A percentile compares a stretch with the other conserved stretches of the same genome.
These are phyloP conservation scores for Odontomachus brunneus DNA, from an alignment of 1,140 invertebrate genomes.

Conservation along the genomic window DNA sequence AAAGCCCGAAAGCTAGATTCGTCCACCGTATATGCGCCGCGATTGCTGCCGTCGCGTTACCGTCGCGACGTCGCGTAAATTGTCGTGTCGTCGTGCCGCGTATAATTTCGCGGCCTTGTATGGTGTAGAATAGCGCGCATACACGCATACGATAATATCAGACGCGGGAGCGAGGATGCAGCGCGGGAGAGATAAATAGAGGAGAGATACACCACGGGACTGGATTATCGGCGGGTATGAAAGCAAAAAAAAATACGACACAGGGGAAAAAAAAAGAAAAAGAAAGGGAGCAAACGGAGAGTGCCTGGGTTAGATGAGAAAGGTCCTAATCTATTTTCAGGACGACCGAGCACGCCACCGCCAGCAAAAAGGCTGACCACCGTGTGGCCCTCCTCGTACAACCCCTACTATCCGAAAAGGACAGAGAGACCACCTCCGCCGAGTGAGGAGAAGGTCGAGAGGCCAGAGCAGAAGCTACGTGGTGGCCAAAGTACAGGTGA, in stretches of 20 bases:
- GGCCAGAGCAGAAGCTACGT: conserved; percentile 78
- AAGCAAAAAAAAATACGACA: conserved; percentile 11
- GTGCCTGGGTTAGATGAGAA: conserved; percentile 79
- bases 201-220: neutral
- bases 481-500: conserved; percentile 81
- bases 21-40: neutral
- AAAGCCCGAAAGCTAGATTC: neutral
- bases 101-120: conserved; percentile 60
- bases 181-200: conserved; percentile 7
- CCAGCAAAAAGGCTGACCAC: conserved; percentile 80
- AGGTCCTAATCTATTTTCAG: conserved; percentile 83
- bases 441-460: conserved; percentile 79
- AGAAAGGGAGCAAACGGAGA: conserved; percentile 41
- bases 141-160: conserved; percentile 37
- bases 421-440: conserved; percentile 79
- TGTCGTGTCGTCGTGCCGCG: neutral
- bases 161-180: conserved; percentile 3
- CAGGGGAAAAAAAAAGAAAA: conserved; percentile 10
- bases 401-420: conserved; percentile 80
- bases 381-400: conserved; percentile 80
- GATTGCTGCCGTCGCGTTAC: conserved; percentile 4
- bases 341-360: conserved; percentile 79
- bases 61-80: neutral
- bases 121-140: conserved; percentile 76
- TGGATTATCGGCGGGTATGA: conserved; percentile 47